Percentiles rank a stretch among this genome's conserved stretches.
These are phyloP conservation scores for Triplophysa bombifrons DNA, from an alignment of 2,797 vertebrate genomes.

Conservation along the genomic window DNA sequence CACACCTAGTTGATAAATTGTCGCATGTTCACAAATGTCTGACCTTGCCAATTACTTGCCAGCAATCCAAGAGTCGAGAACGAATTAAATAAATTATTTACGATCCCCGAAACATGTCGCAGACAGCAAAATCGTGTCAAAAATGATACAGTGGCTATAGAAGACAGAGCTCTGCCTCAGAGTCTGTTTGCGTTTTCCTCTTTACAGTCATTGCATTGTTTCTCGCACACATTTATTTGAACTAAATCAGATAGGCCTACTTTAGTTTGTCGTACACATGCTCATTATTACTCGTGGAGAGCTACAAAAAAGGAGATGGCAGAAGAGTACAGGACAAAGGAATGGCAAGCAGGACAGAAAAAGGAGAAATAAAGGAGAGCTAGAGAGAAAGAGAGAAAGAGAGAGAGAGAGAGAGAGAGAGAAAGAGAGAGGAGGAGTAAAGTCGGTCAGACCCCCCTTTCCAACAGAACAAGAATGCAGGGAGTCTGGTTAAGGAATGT, in stretches of 20 bases:
- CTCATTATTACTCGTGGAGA: slow-evolving; percentile 4
- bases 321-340: slow-evolving; percentile 27
- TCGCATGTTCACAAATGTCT: no score
- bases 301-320: slow-evolving; percentile 4
- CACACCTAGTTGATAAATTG: no score
- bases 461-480: slow-evolving; percentile 66
- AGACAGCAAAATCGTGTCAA: not conserved
- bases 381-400: slow-evolving; percentile 13
- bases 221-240: slow-evolving; percentile 40
- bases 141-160: not conserved
- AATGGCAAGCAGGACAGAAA: slow-evolving; percentile 16
- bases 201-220: slow-evolving; percentile 52
- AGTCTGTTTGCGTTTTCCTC: slow-evolving; percentile 47
- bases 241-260: slow-evolving; percentile 47
- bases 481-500: slow-evolving; percentile 67
- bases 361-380: slow-evolving; percentile 1
- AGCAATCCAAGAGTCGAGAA: no score
- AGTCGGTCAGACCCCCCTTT: slow-evolving; percentile 61
- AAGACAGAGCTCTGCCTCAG: not conserved
- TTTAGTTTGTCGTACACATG: slow-evolving; percentile 39
- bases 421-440: slow-evolving; percentile 44
- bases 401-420: slow-evolving; percentile 26
- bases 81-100: no score
- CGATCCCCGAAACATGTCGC: no score
- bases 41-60: no score